Evolutionary conservation across 1,140 invertebrate genomes (phyloP), one percentile per base, ranked within the genome.

Genomic region (Euglossa dilemma): DNA sequence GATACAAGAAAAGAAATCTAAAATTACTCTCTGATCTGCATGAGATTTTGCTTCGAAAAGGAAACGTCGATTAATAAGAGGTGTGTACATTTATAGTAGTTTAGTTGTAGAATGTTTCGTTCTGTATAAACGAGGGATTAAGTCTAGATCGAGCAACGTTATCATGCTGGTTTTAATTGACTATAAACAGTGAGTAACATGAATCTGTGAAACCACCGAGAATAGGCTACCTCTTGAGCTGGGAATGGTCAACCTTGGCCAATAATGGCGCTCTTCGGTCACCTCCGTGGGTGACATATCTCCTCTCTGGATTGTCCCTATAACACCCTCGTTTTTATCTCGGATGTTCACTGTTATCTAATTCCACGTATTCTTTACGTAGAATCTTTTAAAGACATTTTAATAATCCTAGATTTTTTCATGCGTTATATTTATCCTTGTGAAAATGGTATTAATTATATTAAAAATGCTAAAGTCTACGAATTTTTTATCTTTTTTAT

Each of bases 251-350:
- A 80, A 45, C 79, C 83, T 83, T 76, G 88, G 87, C 85, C 91
- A 87, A 80, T 90, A 83, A 87, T 82, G 86, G 64, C 74, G 82
- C 11, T 87, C 81, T 69, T 86, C 77, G 18, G 67, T 83, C 80
- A 86, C 85, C 63, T 92, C 90, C 75, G 71, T 74, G 56, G 87
- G 85, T 84, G 86, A 87, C 78, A 91, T 91, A 86, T 92, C 90
- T 69, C 91, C 91, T 81, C 90, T 85, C 59, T 90, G 91, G 56
- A 89, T 63, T 70, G 86, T 77, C 74, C 88, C 91, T 92, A 92
- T 56, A 91, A 92, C 75, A 91, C 75, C 84, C 84, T 84, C 71
- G 12, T 80, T 70, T 86, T 87, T 84, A 78, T 73, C 52, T 80
- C 47, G n/a, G 20, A 72, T 47, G 45, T 73, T 76, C 80, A 73